Evolutionary conservation across 2,888 invertebrate species (phyloP), one percentile per base, ranked within the genome.

Genomic region (Acanthacorydalis orientalis): DNA sequence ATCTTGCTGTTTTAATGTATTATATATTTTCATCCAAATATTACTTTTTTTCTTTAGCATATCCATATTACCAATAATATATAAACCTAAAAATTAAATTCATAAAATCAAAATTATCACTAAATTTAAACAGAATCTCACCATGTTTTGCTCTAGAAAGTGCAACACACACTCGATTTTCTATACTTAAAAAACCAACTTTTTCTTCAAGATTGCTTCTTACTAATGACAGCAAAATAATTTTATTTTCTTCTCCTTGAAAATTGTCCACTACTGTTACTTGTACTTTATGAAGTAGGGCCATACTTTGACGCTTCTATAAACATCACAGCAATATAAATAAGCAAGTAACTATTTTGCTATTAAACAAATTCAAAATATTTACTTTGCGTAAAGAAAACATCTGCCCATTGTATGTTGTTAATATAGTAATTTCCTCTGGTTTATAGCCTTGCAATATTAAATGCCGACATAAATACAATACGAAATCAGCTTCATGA

Each of bases 181-280:
- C 70, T 23, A 74, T 75, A 4, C 67, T 64, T 8, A 87, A 64
- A 61, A 85, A 87, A 0, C 86, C 87, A 52, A 85, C 79, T 49
- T 70, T 74, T 43, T 71, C 70, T 10, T 75, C 69, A 40, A 63
- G 60, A 64, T 85, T 86, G 58, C 80, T 86, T 57, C 88, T 72
- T 0, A 89, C 88, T 11, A 89, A 62, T 0, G 87, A 86, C 50
- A 89, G 63, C 53, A 89, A 69, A 46, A 88, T 78, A 56, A 88
- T 83, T 59, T 78, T 77, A 58, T 75, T 80, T 68, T 86, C 87
- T 57, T 85, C 80, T 0, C 88, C 87, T 67, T 88, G 88, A 57
- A 75, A 88, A 59, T 83, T 85, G 60, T 88, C 87, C 1, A 87
- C 78, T 1, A 78, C 77, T 0, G 77, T 72, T 15, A 83, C 72